Percentiles rank a stretch among this genome's conserved stretches.
Evolutionary conservation across 2,888 invertebrate genomes (phyloP).

Genomic region (Cataglyphis cursor): DNA sequence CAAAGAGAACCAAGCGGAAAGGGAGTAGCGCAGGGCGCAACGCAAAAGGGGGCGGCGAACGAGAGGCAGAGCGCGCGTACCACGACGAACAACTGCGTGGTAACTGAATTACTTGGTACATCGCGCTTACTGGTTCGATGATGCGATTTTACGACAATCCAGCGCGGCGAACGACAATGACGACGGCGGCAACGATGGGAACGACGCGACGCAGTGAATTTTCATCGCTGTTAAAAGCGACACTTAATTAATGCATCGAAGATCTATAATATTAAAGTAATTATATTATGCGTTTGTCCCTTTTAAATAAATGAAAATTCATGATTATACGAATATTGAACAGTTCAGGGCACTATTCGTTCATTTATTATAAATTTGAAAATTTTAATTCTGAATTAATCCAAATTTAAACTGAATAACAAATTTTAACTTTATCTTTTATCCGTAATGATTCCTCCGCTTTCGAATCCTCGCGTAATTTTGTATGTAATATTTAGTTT

Average conservation of each 20-base stretch:
- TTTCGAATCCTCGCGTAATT: conserved; percentile 7
- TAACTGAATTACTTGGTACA: conserved; percentile 85
- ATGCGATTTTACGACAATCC: conserved; percentile 83
- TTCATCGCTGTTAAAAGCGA: conserved; percentile 52
- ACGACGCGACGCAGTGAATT: conserved; percentile 55
- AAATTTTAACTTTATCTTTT: not conserved
- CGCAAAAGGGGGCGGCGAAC: conserved; percentile 53
- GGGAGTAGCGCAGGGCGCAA: conserved; percentile 42
- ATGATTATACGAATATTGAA: not conserved
- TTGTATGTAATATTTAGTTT: conserved; percentile 25
- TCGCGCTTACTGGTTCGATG: conserved; percentile 84
- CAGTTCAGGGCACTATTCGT: not conserved
- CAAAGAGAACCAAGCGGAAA: conserved; percentile 64
- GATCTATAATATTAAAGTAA: conserved; percentile 34
- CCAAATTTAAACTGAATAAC: not conserved
- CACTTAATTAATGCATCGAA: conserved; percentile 44
- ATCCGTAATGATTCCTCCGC: not conserved
- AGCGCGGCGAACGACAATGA: conserved; percentile 78
- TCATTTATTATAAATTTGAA: not conserved
- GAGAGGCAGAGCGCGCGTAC: conserved; percentile 64
- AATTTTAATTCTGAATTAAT: not conserved
- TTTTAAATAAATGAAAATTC: not conserved
- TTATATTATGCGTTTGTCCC: not conserved
- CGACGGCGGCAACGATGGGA: conserved; percentile 54
- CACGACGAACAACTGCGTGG: conserved; percentile 81